Evolutionary conservation across 1,140 invertebrate species (phyloP), one percentile per base, ranked within the genome.

Genomic region (Maconellicoccus hirsutus): DNA sequence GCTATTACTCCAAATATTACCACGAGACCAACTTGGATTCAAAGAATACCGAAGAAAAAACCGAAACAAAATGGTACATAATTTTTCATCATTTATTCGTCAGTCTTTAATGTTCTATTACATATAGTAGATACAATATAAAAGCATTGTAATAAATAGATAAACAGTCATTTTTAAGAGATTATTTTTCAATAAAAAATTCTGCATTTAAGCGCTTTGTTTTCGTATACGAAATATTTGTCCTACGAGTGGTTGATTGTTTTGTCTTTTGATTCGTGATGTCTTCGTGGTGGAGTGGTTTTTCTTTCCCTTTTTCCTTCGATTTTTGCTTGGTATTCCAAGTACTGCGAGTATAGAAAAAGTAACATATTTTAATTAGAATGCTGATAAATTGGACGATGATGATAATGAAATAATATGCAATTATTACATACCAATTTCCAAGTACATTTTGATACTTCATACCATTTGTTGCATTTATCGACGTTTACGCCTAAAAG

Each of bases 41-140:
- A 66, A 19, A 66, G 61, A 66, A 66, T 66, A 66, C 61, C 61
- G 10, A 66, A 66, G 16, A 66, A 66, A 8, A 66, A 66, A 23
- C 61, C 61, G 3, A 10, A 66, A 66, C 21, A 10, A 19, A 26
- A 2, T 23, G 25, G 61, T 66, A 26, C 21, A 66, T 66, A 23
- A 66, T 23, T 66, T 66, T 66, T n/a, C 12, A 52, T 16, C 10
- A 16, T 52, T 52, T 19, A 52, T 52, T 16, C n/a, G 3, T 52
- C 42, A 52, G 42, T 52, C 42, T 52, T 52, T 52, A 8, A 16
- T 52, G 3, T 52, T 52, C 16, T 52, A 52, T 38, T 38, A 14
- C 14, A 38, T 38, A 38, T 14, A 38, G n/a, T 38, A 14, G 14
- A 52, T 52, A 52, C n/a, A 52, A 52, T 52, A 16, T 52, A 16